These are phyloP conservation scores for Pachypsylla venusta DNA, from an alignment of 1,140 invertebrate genomes.

Conservation along the genomic window DNA sequence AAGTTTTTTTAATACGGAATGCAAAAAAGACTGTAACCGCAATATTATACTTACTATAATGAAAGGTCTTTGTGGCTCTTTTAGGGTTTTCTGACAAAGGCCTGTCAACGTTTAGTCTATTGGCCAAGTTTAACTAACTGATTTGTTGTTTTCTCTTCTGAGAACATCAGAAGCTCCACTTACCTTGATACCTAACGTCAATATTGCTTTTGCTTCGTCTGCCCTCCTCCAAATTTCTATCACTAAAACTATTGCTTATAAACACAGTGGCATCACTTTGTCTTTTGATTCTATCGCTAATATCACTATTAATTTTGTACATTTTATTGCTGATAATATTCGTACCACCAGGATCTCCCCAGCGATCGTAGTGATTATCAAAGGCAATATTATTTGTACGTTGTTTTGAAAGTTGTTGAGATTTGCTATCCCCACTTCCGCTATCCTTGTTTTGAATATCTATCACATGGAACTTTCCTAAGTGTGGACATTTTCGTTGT, in stretches of 20 bases:
- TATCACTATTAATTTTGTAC: conserved; percentile 25
- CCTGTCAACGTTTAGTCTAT: too few relatives aligned
- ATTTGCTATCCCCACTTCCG: not conserved
- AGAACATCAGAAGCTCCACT: too few relatives aligned
- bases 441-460: conserved; percentile 13
- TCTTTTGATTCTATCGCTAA: conserved; percentile 24
- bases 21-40: too few relatives aligned
- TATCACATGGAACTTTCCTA: conserved; percentile 20
- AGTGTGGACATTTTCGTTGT: conserved; percentile 19
- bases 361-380: conserved; percentile 1
- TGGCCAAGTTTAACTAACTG: too few relatives aligned
- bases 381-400: not conserved
- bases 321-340: conserved; percentile 10
- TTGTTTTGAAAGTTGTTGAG: not conserved
- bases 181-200: too few relatives aligned
- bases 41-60: too few relatives aligned
- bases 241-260: conserved; percentile 23
- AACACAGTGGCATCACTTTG: conserved; percentile 25
- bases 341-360: not conserved
- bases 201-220: not conserved
- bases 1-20: too few relatives aligned
- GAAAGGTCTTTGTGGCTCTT: too few relatives aligned
- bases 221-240: conserved; percentile 21
- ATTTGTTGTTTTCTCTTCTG: too few relatives aligned
- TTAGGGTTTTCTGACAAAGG: too few relatives aligned